Evolutionary conservation across 2,888 invertebrate genomes (phyloP).

Genomic region (Cheilosia impressa): DNA sequence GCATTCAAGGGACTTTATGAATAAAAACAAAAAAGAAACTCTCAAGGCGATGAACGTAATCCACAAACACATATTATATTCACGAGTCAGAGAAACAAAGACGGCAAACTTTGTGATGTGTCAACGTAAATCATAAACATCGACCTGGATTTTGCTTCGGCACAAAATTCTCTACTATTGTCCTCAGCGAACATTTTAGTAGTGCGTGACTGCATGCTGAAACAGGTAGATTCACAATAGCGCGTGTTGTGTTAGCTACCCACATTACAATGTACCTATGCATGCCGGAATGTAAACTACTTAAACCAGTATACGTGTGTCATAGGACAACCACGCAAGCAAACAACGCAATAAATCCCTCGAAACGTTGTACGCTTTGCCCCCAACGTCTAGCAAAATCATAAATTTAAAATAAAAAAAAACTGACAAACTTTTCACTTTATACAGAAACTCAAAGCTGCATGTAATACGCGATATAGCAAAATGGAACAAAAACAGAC

Average conservation of each 20-base stretch:
- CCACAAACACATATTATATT: conserved; percentile 9
- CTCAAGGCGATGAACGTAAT: not conserved
- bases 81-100: conserved; percentile 13
- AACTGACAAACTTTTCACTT: conserved; percentile 59
- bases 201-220: conserved; percentile 57
- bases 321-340: conserved; percentile 50
- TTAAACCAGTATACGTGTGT: conserved; percentile 34
- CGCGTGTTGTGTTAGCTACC: conserved; percentile 12
- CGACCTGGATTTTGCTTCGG: conserved; percentile 21
- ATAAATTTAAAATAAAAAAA: conserved; percentile 55
- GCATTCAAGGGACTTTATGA: not conserved
- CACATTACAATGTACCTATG: not conserved
- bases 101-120: conserved; percentile 47
- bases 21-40: not conserved
- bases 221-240: conserved; percentile 11
- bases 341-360: conserved; percentile 58
- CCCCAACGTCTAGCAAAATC: conserved; percentile 52
- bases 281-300: conserved; percentile 30
- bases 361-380: conserved; percentile 30
- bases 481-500: conserved; percentile 27
- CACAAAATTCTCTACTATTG: conserved; percentile 1
- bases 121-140: conserved; percentile 53
- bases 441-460: conserved; percentile 41
- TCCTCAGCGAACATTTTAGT: not conserved
- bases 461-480: conserved; percentile 28